Conservation (phyloP, 1,140 invertebrate species). For the Branchinecta lindahli region DNA sequence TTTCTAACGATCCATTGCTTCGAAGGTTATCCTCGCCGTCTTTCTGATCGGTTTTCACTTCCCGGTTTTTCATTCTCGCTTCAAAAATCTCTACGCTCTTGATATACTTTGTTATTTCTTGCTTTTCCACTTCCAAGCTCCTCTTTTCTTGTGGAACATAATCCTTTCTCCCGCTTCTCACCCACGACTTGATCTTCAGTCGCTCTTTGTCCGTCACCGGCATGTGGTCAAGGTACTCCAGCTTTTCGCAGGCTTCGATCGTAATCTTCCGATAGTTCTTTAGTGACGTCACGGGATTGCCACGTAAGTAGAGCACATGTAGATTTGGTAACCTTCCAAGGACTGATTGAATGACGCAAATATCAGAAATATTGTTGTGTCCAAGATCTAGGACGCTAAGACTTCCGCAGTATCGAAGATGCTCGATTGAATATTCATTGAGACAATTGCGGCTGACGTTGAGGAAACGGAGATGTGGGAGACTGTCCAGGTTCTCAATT, state of each 20-base stretch:
- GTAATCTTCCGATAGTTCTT: background rate
- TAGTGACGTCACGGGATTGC: background rate
- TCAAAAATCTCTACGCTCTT: no score
- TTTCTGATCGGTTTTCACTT: no score
- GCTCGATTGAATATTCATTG: background rate
- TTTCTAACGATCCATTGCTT: no score
- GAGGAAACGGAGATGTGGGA: background rate
- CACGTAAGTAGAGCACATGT: background rate
- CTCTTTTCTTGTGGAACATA: no score
- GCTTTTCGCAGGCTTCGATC: background rate
- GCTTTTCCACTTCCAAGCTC: no score
- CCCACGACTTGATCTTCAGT: conserved; percentile 1
- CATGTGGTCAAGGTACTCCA: background rate
- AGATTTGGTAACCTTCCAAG: background rate
- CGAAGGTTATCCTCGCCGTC: no score
- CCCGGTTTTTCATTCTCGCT: no score
- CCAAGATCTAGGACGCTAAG: background rate
- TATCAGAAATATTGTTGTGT: background rate
- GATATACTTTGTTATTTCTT: no score
- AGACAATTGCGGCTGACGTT: background rate
- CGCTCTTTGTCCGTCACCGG: background rate
- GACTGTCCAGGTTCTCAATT: background rate
- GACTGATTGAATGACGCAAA: background rate
- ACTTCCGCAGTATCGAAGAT: background rate
- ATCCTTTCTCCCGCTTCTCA: no score